Conservation (phyloP, 1,140 invertebrate species). For the Stegodyphus mimosarum region DNA sequence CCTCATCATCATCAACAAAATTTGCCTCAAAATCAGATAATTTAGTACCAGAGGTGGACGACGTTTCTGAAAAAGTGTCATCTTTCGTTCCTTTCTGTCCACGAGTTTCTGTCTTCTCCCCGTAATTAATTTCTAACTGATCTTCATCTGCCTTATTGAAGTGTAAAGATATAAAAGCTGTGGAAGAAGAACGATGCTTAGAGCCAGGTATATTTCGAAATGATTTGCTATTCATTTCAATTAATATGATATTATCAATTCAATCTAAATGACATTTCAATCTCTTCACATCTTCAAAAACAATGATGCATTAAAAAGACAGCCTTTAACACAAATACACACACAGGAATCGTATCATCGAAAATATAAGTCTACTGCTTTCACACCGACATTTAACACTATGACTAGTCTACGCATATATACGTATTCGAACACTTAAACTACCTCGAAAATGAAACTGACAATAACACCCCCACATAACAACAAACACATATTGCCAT, state of each 20-base stretch:
- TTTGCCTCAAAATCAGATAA: constrained; percentile 12
- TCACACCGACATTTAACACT: too few relatives aligned
- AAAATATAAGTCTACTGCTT: too few relatives aligned
- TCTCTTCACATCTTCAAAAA: too few relatives aligned
- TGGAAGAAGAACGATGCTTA: constrained; percentile 30
- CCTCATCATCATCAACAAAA: neutral
- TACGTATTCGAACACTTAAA: too few relatives aligned
- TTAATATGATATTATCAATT: neutral
- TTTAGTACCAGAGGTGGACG: neutral
- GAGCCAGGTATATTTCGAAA: constrained; percentile 21
- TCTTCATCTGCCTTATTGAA: constrained; percentile 57
- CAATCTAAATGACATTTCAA: too few relatives aligned
- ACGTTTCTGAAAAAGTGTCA: neutral
- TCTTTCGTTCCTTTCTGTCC: neutral
- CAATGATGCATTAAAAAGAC: too few relatives aligned
- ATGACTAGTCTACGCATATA: too few relatives aligned
- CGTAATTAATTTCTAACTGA: constrained; percentile 48
- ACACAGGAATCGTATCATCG: too few relatives aligned
- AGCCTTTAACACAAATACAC: too few relatives aligned
- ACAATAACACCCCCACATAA: too few relatives aligned
- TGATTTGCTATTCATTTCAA: constrained; percentile 45
- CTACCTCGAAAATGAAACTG: too few relatives aligned
- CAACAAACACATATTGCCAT: too few relatives aligned
- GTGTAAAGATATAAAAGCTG: constrained; percentile 40
- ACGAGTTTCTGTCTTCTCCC: constrained; percentile 2